A percentile compares a stretch with the other conserved stretches of the same genome.
Evolutionary conservation across 2,113 vertebrate species (phyloP).

Genomic region (Butorides virescens): DNA sequence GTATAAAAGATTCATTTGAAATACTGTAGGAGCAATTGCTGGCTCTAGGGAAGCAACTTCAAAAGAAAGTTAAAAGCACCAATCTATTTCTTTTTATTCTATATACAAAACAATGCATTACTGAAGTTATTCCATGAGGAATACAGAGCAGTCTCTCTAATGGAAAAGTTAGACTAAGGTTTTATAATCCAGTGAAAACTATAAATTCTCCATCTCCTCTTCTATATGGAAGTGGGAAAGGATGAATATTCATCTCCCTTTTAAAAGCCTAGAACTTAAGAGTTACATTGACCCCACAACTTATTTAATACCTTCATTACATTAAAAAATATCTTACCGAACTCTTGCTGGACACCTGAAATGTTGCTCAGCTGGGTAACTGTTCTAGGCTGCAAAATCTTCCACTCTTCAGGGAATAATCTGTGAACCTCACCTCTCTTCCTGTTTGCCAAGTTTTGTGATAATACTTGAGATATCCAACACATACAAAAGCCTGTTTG

Average conservation of each 20-base stretch:
- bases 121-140: constrained; percentile 38
- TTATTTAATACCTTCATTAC: neutral
- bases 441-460: neutral
- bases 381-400: neutral
- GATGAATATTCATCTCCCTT: neutral
- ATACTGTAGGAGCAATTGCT: neutral
- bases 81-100: constrained; percentile 36
- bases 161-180: constrained; percentile 48
- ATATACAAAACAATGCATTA: constrained; percentile 45
- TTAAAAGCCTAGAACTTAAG: neutral
- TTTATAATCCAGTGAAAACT: neutral
- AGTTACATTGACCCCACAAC: neutral
- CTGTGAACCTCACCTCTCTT: neutral
- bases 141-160: constrained; percentile 18
- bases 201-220: neutral
- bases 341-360: neutral
- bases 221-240: neutral
- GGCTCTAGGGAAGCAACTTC: constrained; percentile 43
- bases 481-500: neutral
- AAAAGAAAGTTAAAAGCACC: constrained; percentile 54
- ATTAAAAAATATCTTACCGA: neutral
- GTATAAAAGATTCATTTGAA: constrained; percentile 41
- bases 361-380: neutral
- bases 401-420: neutral
- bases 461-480: neutral